Evolutionary conservation across 2,797 vertebrate species (phyloP).

Genomic region (Gadopsis bispinosus): DNA sequence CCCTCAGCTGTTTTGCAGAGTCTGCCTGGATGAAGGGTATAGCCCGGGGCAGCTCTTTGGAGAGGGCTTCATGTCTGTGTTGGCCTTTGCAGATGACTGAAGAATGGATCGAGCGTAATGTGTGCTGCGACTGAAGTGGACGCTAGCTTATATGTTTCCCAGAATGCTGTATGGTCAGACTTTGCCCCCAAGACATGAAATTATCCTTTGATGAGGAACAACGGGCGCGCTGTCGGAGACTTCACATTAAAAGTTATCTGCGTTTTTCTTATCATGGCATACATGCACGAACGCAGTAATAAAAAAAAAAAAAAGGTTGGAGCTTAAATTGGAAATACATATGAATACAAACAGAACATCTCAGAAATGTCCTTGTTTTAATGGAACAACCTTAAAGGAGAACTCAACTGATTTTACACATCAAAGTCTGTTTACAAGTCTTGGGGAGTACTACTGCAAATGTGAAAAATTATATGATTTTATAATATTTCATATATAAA

Average conservation of each 20-base stretch:
- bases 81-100: conserved; percentile 39
- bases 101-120: conserved; percentile 50
- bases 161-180: conserved; percentile 22
- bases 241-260: conserved; percentile 48
- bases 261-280: conserved; percentile 43
- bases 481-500: too few species aligned
- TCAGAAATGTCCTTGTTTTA: background rate
- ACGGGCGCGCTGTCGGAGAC: background rate
- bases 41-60: conserved; percentile 67
- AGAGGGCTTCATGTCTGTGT: conserved; percentile 50
- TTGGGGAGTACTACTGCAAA: background rate
- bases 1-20: conserved; percentile 65
- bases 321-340: conserved; percentile 10
- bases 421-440: conserved; percentile 8
- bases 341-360: background rate
- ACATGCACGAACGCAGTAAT: background rate
- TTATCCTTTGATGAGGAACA: conserved; percentile 43
- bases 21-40: conserved; percentile 61
- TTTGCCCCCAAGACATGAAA: conserved; percentile 46
- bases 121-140: conserved; percentile 42
- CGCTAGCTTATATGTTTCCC: conserved; percentile 29
- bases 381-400: background rate
- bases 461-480: background rate
- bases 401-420: conserved; percentile 14
- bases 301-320: conserved; percentile 1